A percentile compares a stretch with the other conserved stretches of the same genome.
phyloP scores from a whole-genome alignment of 2,113 vertebrate genomes.

The Pangasianodon hypophthalmus region DNA sequence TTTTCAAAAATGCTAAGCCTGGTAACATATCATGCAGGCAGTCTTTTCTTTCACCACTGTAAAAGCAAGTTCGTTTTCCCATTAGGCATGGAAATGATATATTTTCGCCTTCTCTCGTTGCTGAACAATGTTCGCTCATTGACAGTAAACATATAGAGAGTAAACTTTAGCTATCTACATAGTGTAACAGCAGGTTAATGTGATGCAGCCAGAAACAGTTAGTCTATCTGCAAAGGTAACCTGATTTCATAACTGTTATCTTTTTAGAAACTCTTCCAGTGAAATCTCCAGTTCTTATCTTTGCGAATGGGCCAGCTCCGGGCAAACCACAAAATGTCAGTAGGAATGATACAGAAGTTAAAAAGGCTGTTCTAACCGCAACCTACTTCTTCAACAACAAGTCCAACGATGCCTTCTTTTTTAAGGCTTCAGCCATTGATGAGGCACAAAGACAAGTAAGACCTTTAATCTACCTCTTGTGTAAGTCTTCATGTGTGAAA shows the following conservation, averaged over 20 bases:
- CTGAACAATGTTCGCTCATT: background rate
- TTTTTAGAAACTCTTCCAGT: constrained; percentile 20
- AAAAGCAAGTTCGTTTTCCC: background rate
- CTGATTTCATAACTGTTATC: background rate
- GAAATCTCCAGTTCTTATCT: background rate
- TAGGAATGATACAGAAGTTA: constrained; percentile 58
- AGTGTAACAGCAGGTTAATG: background rate
- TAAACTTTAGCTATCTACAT: background rate
- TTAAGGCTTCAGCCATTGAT: constrained; percentile 60
- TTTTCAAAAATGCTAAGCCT: background rate
- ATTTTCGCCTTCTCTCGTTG: too few species aligned
- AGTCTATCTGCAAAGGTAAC: background rate
- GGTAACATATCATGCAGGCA: background rate
- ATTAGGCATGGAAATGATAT: background rate
- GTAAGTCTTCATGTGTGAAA: background rate
- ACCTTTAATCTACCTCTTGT: background rate
- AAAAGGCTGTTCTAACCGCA: constrained; percentile 56
- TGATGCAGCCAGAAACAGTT: background rate
- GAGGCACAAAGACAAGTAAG: constrained; percentile 69
- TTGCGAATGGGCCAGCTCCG: constrained; percentile 40
- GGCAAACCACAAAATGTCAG: constrained; percentile 65
- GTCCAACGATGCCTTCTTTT: constrained; percentile 74
- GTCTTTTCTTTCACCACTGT: background rate
- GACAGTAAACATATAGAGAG: background rate
- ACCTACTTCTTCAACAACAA: constrained; percentile 68